Evolutionary conservation across 2,888 invertebrate species (phyloP).

Genomic region (Drosophila flavopinicola): DNA sequence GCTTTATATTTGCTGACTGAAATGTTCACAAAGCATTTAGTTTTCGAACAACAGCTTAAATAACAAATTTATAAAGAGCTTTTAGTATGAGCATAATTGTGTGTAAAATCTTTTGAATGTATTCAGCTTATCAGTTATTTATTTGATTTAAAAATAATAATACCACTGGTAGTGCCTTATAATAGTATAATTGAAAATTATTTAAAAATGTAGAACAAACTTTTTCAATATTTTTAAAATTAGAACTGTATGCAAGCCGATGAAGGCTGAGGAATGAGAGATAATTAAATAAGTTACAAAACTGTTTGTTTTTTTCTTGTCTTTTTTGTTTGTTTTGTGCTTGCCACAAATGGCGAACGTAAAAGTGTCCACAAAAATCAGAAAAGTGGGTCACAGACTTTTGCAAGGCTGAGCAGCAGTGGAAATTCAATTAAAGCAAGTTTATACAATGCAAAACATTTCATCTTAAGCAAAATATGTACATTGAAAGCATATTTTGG

Average conservation of each 20-base stretch:
- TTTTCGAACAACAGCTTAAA: neutral
- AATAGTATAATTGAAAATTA: too few relatives aligned
- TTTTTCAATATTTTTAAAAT: too few relatives aligned
- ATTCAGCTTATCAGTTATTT: constrained; percentile 7
- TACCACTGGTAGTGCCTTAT: too few relatives aligned
- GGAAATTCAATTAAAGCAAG: constrained; percentile 59
- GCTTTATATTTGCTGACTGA: neutral
- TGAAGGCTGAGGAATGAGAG: constrained; percentile 3
- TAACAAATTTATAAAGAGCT: constrained; percentile 8
- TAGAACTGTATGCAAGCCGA: too few relatives aligned
- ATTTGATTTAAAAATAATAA: neutral
- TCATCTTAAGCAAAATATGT: constrained; percentile 8
- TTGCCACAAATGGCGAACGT: constrained; percentile 39
- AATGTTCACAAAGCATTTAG: constrained; percentile 2
- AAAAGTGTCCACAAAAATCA: constrained; percentile 34
- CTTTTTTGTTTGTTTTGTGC: constrained; percentile 7
- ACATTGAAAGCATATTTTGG: neutral
- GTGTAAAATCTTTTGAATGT: constrained; percentile 11
- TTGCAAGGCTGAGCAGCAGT: constrained; percentile 40
- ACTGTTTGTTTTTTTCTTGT: too few relatives aligned
- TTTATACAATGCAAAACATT: constrained; percentile 15
- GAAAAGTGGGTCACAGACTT: constrained; percentile 38
- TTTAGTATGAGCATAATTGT: neutral
- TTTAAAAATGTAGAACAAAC: too few relatives aligned
- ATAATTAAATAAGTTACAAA: constrained; percentile 53